phyloP scores from a whole-genome alignment of 2,113 vertebrate genomes.

The Pygoscelis antarcticus region DNA sequence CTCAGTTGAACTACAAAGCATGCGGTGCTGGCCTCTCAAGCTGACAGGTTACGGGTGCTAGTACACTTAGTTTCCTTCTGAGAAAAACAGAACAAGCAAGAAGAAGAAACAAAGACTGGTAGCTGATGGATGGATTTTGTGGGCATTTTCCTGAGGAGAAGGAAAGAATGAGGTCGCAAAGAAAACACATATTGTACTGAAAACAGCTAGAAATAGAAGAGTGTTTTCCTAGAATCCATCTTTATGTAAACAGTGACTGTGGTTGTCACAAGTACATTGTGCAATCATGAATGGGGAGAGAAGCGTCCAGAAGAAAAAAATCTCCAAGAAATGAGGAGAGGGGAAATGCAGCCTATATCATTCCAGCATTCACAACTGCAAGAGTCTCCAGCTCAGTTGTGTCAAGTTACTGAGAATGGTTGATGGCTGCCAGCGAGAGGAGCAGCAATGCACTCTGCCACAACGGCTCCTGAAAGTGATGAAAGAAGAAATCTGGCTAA shows the following conservation, averaged over 20 bases:
- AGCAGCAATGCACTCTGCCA: conserved; percentile 8
- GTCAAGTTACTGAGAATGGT: conserved; percentile 15
- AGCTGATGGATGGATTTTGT: not conserved
- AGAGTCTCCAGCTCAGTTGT: conserved; percentile 7
- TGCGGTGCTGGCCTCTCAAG: not conserved
- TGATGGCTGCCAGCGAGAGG: conserved; percentile 29
- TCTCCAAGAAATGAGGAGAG: not conserved
- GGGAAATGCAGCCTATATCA: not conserved
- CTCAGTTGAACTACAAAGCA: conserved; percentile 22
- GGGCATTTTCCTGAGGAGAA: not conserved
- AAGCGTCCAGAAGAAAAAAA: not conserved
- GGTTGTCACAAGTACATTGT: not conserved
- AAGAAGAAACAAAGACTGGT: not conserved
- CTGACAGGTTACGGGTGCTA: not conserved
- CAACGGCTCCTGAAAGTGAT: conserved; percentile 34
- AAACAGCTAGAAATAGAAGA: not conserved
- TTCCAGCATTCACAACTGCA: conserved; percentile 12
- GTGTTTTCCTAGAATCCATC: conserved; percentile 22
- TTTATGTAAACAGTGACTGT: conserved; percentile 3
- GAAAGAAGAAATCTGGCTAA: conserved; percentile 54
- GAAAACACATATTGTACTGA: not conserved
- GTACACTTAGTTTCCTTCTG: not conserved
- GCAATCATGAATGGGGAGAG: not conserved
- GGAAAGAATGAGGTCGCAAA: not conserved
- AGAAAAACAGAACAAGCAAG: not conserved